Evolutionary conservation across 2,113 vertebrate species (phyloP).

Genomic region (Lepisosteus oculatus): DNA sequence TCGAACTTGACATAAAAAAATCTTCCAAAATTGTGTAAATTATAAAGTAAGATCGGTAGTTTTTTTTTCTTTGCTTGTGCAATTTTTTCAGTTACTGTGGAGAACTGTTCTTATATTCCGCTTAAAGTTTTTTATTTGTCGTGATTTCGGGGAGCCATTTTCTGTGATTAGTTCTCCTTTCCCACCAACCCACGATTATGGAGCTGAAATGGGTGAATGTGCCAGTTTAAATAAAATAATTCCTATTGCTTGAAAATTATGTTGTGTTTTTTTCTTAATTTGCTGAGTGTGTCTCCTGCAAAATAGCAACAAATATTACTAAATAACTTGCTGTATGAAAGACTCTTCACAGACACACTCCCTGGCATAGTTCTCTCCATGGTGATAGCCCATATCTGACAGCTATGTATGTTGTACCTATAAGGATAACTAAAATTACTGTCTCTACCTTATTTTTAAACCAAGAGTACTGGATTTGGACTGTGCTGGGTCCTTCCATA

Average conservation of each 20-base stretch:
- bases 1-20: slow-evolving; percentile 38
- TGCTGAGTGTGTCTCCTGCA: no score
- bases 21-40: slow-evolving; percentile 17
- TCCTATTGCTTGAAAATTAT: no score
- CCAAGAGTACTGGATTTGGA: slow-evolving; percentile 53
- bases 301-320: no score
- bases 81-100: slow-evolving; percentile 50
- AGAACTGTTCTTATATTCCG: slow-evolving; percentile 22
- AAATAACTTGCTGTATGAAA: no score
- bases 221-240: no score
- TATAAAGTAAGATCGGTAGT: slow-evolving; percentile 16
- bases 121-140: slow-evolving; percentile 43
- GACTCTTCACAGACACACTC: no score
- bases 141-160: slow-evolving; percentile 59
- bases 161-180: slow-evolving; percentile 16
- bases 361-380: no score
- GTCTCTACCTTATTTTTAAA: slow-evolving; percentile 41
- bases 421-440: no score
- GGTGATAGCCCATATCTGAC: no score
- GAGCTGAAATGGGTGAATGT: slow-evolving; percentile 9
- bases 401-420: no score
- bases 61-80: slow-evolving; percentile 36
- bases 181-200: neutral
- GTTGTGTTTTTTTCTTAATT: no score
- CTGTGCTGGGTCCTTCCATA: slow-evolving; percentile 51